Evolutionary conservation across 2,888 invertebrate genomes (phyloP), one percentile per base, ranked within the genome.

Genomic region (Nomada lathburiana): DNA sequence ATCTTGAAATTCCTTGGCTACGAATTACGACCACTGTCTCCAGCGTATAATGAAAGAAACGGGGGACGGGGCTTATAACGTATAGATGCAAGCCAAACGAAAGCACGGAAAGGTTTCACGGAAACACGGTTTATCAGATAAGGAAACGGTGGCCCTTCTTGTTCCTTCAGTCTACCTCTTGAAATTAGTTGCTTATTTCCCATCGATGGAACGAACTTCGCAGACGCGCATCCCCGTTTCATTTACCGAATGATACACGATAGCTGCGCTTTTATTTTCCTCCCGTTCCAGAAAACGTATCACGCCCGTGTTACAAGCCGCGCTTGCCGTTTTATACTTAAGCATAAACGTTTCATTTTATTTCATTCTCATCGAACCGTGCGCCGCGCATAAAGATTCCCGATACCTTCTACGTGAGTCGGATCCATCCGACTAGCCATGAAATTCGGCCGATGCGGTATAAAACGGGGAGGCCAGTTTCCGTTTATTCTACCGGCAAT

Each of bases 341-440:
- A 64, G 76, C 85, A 82, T 87, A 87, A 87, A 87, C 83, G 83
- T 85, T 87, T 36, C 85, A 76, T 87, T 85, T 87, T 87, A 85
- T 87, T 87, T 80, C 82, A 67, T 80, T 83, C 83, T 80, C 82
- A 76, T 83, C 78, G 87, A 87, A 82, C 69, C 69, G 79, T 77
- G 75, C 70, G 70, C 68, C 64, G 76, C 42, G 82, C 85, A 83
- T 85, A 83, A 87, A 85, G 83, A 82, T 85, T 72, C 78, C 80
- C 65, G 87, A 85, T 87, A 80, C 82, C 76, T 76, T 52, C 76
- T 82, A 87, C 87, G 85, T 83, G 87, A 85, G 68, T 7, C 42
- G 82, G 70, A 64, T 84, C 62, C 73, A 60, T 68, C 64, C 60
- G 42, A 55, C 36, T 42, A 11, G 74, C 44, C 63, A 71, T 57